Evolutionary conservation across 1,140 invertebrate genomes (phyloP).

Genomic region (Scaptomyza pallida): DNA sequence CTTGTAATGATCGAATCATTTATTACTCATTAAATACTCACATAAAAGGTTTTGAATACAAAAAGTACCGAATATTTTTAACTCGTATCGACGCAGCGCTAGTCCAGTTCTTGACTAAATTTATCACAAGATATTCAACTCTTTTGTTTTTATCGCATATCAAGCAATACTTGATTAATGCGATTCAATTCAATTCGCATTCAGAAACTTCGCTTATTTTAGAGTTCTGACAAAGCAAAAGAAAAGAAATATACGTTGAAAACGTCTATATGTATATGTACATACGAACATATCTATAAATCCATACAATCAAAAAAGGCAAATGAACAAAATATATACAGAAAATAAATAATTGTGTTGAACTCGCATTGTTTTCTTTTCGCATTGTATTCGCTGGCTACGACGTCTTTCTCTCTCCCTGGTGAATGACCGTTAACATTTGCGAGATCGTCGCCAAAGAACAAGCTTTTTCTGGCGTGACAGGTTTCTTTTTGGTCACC

Average conservation of each 20-base stretch:
- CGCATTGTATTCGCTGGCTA: constrained; percentile 30
- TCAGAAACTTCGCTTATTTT: constrained; percentile 18
- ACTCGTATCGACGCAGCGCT: no score
- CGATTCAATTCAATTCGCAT: constrained; percentile 8
- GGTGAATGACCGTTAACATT: constrained; percentile 78
- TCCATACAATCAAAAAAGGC: not conserved
- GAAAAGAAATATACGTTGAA: constrained; percentile 2
- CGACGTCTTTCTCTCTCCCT: constrained; percentile 12
- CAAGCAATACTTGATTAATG: constrained; percentile 51
- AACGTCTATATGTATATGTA: not conserved
- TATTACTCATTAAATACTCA: no score
- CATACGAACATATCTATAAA: not conserved
- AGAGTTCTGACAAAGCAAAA: constrained; percentile 19
- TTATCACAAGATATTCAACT: constrained; percentile 2
- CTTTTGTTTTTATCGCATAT: constrained; percentile 49
- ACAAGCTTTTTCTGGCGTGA: constrained; percentile 49
- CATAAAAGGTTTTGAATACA: no score
- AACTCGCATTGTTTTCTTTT: constrained; percentile 38
- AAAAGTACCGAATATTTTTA: no score
- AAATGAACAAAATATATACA: constrained; percentile 18
- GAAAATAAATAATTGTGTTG: constrained; percentile 41
- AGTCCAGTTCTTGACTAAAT: no score
- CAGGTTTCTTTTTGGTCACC: constrained; percentile 46
- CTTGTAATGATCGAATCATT: no score
- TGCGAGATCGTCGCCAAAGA: constrained; percentile 59